Conservation (phyloP, 2,888 invertebrate genomes). For the Caenorhabditis japonica region DNA sequence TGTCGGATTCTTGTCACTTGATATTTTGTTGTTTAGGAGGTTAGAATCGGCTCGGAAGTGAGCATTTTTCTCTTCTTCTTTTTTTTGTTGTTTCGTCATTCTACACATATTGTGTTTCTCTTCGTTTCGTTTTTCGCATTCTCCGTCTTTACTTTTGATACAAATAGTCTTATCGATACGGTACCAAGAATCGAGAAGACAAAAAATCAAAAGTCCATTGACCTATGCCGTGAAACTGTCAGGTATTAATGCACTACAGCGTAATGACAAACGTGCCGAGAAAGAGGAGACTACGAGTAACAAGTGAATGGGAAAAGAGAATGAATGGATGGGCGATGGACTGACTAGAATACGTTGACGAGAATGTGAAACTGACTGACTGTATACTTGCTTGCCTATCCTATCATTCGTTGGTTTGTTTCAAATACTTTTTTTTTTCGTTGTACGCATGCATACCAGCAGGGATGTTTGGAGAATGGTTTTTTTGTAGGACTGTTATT, state of each 20-base stretch:
- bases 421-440: no score
- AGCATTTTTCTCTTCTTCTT: slow-evolving; percentile 7
- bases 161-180: no score
- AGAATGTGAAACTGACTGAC: slow-evolving; percentile 7
- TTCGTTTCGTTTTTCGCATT: no score
- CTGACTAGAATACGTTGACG: slow-evolving; percentile 10
- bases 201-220: slow-evolving; percentile 45
- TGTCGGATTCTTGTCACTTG: slow-evolving; percentile 49
- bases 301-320: slow-evolving; percentile 1
- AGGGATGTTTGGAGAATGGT: no score
- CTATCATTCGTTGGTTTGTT: no score
- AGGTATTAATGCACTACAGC: slow-evolving; percentile 8
- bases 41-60: slow-evolving; percentile 39
- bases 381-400: no score
- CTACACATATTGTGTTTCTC: slow-evolving; percentile 15
- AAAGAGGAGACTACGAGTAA: slow-evolving; percentile 5
- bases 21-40: slow-evolving; percentile 43
- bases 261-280: slow-evolving; percentile 33
- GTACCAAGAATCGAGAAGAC: no score
- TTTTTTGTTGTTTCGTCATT: slow-evolving; percentile 17
- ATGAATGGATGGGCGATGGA: no score
- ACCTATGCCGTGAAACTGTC: slow-evolving; percentile 8
- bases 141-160: no score
- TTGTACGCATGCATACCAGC: no score
- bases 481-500: no score